phyloP scores from a whole-genome alignment of 2,797 vertebrate species.

The Podarcis lilfordi region DNA sequence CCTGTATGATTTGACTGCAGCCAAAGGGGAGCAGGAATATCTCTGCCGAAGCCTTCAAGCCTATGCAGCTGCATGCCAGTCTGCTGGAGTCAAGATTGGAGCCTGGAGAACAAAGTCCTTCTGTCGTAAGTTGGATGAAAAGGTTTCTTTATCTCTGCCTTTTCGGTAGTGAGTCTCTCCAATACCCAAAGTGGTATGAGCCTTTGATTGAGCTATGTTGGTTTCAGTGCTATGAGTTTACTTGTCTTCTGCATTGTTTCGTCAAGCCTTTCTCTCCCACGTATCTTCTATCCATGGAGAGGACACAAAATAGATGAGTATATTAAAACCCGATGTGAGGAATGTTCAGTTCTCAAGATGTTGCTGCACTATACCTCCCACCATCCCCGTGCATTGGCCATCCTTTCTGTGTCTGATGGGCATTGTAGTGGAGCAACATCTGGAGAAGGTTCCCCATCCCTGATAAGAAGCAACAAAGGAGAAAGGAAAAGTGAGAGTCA shows the following conservation, averaged over 20 bases:
- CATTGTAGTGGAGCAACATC: too few species aligned
- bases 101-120: slow-evolving; percentile 76
- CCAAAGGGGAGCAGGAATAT: slow-evolving; percentile 59
- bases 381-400: too few species aligned
- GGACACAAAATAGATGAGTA: too few species aligned
- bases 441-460: too few species aligned
- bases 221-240: not conserved
- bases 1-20: slow-evolving; percentile 69
- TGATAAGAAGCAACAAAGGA: too few species aligned
- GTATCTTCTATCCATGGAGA: not conserved
- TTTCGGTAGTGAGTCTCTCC: not conserved
- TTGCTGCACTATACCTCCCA: too few species aligned
- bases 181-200: not conserved
- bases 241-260: not conserved
- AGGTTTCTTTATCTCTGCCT: not conserved
- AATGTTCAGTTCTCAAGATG: too few species aligned
- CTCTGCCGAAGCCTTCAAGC: slow-evolving; percentile 73
- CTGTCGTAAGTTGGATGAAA: slow-evolving; percentile 69
- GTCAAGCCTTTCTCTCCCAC: not conserved
- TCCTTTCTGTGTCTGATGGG: too few species aligned
- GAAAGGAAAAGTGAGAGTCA: too few species aligned
- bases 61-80: slow-evolving; percentile 76
- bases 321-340: too few species aligned
- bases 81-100: slow-evolving; percentile 60
- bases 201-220: not conserved